These are phyloP conservation scores for Syngnathus floridae DNA, from an alignment of 2,113 vertebrate species.

Conservation along the genomic window DNA sequence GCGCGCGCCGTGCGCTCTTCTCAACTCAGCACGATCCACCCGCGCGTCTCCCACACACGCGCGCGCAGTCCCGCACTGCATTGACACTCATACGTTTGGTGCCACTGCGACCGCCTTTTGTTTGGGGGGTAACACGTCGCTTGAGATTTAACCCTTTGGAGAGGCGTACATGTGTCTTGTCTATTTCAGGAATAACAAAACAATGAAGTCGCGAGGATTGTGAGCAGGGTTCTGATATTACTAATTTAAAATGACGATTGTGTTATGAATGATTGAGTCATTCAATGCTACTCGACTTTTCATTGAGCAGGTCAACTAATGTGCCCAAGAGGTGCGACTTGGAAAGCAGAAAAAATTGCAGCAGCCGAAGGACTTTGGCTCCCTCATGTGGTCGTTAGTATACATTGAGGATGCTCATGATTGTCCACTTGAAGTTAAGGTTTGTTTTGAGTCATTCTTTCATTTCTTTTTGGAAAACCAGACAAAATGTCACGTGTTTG, in stretches of 20 bases:
- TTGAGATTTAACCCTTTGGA: slow-evolving; percentile 44
- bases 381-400: slow-evolving; percentile 37
- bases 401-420: neutral
- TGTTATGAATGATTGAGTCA: neutral
- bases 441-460: no score
- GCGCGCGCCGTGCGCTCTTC: slow-evolving; percentile 28
- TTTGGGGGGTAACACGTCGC: slow-evolving; percentile 6
- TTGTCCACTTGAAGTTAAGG: no score
- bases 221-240: no score
- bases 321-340: neutral
- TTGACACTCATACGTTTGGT: slow-evolving; percentile 25
- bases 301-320: slow-evolving; percentile 17
- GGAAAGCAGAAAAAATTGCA: neutral
- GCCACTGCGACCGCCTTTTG: slow-evolving; percentile 33
- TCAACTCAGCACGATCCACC: slow-evolving; percentile 26
- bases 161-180: neutral
- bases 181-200: neutral
- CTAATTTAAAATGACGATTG: neutral
- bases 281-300: slow-evolving; percentile 4
- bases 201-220: neutral
- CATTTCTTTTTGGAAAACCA: no score
- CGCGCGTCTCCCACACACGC: slow-evolving; percentile 43
- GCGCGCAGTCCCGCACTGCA: slow-evolving; percentile 11
- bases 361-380: slow-evolving; percentile 5
- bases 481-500: no score